These are phyloP conservation scores for Synergus umbraculus DNA, from an alignment of 2,888 invertebrate species.

Conservation along the genomic window DNA sequence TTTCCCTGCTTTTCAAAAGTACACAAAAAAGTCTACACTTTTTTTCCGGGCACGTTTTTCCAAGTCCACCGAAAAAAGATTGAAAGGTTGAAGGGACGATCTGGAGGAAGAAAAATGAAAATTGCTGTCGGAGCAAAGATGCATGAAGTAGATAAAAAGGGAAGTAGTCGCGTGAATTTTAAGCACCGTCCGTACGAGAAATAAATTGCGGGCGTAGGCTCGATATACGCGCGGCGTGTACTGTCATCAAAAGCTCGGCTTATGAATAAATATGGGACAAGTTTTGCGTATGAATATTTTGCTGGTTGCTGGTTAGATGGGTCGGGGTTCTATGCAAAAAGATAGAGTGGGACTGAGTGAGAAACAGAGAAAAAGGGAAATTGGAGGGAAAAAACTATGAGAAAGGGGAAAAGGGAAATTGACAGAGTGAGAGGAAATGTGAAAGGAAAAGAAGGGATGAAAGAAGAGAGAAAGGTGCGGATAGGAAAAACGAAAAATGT, in stretches of 20 bases:
- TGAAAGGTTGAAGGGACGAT: neutral
- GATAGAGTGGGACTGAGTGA: slow-evolving; percentile 6
- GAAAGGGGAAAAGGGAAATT: slow-evolving; percentile 18
- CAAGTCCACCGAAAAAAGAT: slow-evolving; percentile 6
- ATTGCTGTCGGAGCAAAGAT: slow-evolving; percentile 60
- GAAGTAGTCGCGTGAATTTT: slow-evolving; percentile 63
- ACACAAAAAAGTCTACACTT: neutral
- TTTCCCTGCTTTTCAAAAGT: neutral
- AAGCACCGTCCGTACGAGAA: slow-evolving; percentile 60
- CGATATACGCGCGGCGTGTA: slow-evolving; percentile 59
- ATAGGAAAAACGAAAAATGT: slow-evolving; percentile 31
- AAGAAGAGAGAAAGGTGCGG: slow-evolving; percentile 39
- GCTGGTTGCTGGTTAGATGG: slow-evolving; percentile 50
- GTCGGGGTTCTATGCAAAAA: slow-evolving; percentile 42
- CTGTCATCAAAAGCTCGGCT: slow-evolving; percentile 67
- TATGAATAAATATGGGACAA: slow-evolving; percentile 69
- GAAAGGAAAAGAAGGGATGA: slow-evolving; percentile 15
- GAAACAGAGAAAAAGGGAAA: slow-evolving; percentile 13
- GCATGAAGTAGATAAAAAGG: slow-evolving; percentile 63
- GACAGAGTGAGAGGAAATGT: slow-evolving; percentile 28
- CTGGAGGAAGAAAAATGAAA: slow-evolving; percentile 52
- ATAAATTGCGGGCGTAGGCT: slow-evolving; percentile 61
- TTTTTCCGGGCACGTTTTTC: neutral
- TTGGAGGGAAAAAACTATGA: slow-evolving; percentile 38
- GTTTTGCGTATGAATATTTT: slow-evolving; percentile 68